Percentiles rank a stretch among this genome's conserved stretches.
These are phyloP conservation scores for Myotis planiceps DNA, from an alignment of 2,797 vertebrate genomes.

Conservation along the genomic window DNA sequence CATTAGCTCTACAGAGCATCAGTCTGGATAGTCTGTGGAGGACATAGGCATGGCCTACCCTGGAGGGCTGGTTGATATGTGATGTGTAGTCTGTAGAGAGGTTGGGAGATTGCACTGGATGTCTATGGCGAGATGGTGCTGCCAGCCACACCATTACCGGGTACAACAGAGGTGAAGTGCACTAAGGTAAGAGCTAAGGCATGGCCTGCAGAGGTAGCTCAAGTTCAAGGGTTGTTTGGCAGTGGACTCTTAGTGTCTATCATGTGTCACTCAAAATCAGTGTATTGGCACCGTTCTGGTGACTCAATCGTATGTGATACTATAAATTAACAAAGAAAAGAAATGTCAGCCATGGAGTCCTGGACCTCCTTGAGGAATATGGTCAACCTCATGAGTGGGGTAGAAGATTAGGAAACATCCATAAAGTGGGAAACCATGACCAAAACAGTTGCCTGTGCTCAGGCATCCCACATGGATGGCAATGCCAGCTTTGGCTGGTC, in stretches of 20 bases:
- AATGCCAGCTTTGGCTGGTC: not conserved
- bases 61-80: not conserved
- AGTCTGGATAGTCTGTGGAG: not conserved
- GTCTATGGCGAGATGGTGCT: not conserved
- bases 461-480: not conserved
- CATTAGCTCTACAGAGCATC: not conserved
- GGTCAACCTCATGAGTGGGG: not conserved
- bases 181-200: not conserved
- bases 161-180: not conserved
- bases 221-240: not conserved
- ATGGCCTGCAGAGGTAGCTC: not conserved
- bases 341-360: not conserved
- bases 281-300: not conserved
- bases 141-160: not conserved
- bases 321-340: not conserved
- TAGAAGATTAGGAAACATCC: not conserved
- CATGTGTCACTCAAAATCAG: not conserved
- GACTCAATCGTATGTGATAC: not conserved
- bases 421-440: not conserved
- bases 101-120: not conserved
- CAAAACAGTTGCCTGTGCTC: not conserved
- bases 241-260: not conserved
- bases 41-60: not conserved
- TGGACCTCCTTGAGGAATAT: not conserved
- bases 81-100: not conserved